Conservation (phyloP, 2,888 invertebrate genomes). For the Thereva unica region DNA sequence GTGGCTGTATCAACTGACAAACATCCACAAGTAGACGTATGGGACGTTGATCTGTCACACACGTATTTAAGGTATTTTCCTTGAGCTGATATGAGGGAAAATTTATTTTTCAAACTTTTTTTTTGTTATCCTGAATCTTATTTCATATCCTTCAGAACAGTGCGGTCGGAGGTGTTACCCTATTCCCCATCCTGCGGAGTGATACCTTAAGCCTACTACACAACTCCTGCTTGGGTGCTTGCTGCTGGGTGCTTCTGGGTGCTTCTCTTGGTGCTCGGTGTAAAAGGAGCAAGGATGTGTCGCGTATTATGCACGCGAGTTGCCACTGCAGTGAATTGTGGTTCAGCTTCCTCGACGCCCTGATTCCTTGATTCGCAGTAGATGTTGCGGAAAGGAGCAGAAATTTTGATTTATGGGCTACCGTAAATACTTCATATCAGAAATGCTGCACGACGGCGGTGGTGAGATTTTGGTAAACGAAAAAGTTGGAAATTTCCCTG, state of each 20-base stretch:
- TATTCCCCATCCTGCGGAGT: neutral
- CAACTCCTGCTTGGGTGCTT: neutral
- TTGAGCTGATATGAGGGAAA: slow-evolving; percentile 18
- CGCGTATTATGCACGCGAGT: slow-evolving; percentile 27
- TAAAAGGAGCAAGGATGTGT: neutral
- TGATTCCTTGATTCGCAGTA: slow-evolving; percentile 2
- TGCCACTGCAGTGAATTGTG: slow-evolving; percentile 29
- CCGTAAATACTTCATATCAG: slow-evolving; percentile 21
- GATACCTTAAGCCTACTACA: slow-evolving; percentile 16
- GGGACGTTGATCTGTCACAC: slow-evolving; percentile 35
- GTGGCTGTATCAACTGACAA: slow-evolving; percentile 19
- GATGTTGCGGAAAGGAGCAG: slow-evolving; percentile 28
- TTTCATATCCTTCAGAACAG: neutral
- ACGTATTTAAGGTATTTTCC: slow-evolving; percentile 33
- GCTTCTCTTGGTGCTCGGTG: too few species aligned
- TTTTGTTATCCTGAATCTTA: neutral
- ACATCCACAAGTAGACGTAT: slow-evolving; percentile 19
- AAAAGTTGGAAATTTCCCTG: too few species aligned
- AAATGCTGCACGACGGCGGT: neutral
- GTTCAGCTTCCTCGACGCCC: slow-evolving; percentile 2
- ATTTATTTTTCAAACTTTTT: slow-evolving; percentile 16
- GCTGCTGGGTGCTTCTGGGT: too few species aligned
- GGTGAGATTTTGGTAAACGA: too few species aligned
- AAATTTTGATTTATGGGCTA: slow-evolving; percentile 31
- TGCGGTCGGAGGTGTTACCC: neutral